Evolutionary conservation across 1,140 invertebrate species (phyloP).

Genomic region (Drosophila teissieri): DNA sequence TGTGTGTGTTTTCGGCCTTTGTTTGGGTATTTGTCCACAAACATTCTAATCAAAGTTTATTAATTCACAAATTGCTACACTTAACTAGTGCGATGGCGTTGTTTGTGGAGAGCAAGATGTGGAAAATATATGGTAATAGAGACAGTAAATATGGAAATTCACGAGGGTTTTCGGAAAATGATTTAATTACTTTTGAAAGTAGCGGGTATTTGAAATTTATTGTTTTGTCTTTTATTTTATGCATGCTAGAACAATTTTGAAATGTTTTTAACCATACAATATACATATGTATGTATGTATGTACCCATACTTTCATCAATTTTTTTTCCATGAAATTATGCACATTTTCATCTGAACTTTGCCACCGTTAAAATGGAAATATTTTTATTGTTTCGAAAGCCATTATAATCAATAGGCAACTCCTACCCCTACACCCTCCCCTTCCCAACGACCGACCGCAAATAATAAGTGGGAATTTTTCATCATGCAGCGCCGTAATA

Average conservation of each 20-base stretch:
- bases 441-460: background rate
- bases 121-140: slow-evolving; percentile 5
- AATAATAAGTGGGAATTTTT: slow-evolving; percentile 11
- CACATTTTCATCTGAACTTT: slow-evolving; percentile 8
- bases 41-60: slow-evolving; percentile 74
- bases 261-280: background rate
- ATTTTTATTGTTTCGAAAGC: slow-evolving; percentile 13
- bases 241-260: background rate
- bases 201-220: no score
- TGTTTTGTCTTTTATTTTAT: no score
- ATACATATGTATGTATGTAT: no score
- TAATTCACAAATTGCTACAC: slow-evolving; percentile 73
- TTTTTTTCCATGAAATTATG: background rate
- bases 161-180: no score
- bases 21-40: slow-evolving; percentile 55
- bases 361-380: slow-evolving; percentile 9
- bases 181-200: background rate
- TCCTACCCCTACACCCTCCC: background rate
- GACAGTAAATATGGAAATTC: background rate
- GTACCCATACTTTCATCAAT: background rate
- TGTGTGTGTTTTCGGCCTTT: slow-evolving; percentile 48
- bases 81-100: slow-evolving; percentile 35
- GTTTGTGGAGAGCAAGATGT: background rate
- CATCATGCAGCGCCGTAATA: background rate
- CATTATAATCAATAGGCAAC: slow-evolving; percentile 16